Evolutionary conservation across 1,140 invertebrate species (phyloP).

Genomic region (Planococcus citri): DNA sequence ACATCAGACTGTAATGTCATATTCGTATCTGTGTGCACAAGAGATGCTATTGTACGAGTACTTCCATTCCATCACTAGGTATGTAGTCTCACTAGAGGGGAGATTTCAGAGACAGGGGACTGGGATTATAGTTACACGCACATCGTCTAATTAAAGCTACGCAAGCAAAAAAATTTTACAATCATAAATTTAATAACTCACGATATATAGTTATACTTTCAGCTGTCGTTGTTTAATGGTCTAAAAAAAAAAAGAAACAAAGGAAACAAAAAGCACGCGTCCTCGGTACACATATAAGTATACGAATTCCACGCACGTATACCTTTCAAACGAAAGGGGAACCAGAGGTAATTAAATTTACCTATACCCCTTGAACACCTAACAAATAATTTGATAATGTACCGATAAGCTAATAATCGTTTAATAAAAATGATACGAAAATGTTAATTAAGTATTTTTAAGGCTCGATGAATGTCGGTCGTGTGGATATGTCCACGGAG

Average conservation of each 20-base stretch:
- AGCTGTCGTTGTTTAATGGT: neutral
- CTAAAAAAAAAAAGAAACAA: neutral
- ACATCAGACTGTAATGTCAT: neutral
- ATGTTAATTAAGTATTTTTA: neutral
- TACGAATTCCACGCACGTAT: neutral
- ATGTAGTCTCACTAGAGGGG: too few relatives aligned
- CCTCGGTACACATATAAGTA: neutral
- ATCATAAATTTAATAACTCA: neutral
- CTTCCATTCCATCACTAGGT: too few relatives aligned
- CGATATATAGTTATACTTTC: neutral
- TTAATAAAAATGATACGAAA: neutral
- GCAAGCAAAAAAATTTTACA: too few relatives aligned
- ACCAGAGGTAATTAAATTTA: conserved; percentile 14
- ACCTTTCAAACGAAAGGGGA: neutral
- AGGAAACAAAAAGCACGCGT: neutral
- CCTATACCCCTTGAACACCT: neutral
- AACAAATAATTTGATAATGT: neutral
- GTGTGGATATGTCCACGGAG: too few relatives aligned
- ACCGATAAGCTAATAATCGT: conserved; percentile 16
- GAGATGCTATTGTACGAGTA: neutral
- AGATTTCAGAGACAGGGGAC: too few relatives aligned
- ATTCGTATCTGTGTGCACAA: neutral
- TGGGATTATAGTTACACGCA: too few relatives aligned
- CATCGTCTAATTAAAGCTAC: too few relatives aligned
- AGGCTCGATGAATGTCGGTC: too few relatives aligned